Evolutionary conservation across 2,888 invertebrate genomes (phyloP).

Genomic region (Gandaritis pyraliata): DNA sequence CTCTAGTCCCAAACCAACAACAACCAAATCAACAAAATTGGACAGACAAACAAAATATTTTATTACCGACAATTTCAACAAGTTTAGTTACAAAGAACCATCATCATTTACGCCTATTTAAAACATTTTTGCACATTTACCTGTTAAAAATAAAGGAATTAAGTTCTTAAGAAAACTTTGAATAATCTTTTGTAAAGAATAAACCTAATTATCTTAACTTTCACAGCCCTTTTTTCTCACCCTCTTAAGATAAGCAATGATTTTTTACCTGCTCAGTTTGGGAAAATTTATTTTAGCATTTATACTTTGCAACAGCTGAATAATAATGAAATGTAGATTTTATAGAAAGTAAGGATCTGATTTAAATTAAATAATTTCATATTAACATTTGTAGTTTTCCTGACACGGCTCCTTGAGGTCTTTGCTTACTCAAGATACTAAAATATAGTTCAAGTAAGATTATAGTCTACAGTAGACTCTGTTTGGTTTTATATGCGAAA

Average conservation of each 20-base stretch:
- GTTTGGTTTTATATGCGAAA: too few relatives aligned
- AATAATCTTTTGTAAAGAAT: slow-evolving; percentile 16
- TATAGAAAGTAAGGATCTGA: background rate
- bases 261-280: slow-evolving; percentile 26
- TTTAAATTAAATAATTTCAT: too few relatives aligned
- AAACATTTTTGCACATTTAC: slow-evolving; percentile 11
- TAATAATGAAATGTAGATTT: slow-evolving; percentile 16
- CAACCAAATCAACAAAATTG: too few relatives aligned
- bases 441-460: too few relatives aligned
- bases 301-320: slow-evolving; percentile 17
- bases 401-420: too few relatives aligned
- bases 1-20: too few relatives aligned
- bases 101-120: background rate
- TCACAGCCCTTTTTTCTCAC: slow-evolving; percentile 16
- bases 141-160: slow-evolving; percentile 8
- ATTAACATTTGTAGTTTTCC: too few relatives aligned
- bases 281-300: slow-evolving; percentile 23
- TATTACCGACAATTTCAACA: too few relatives aligned
- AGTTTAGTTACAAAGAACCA: background rate
- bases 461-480: too few relatives aligned
- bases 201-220: slow-evolving; percentile 28
- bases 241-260: slow-evolving; percentile 25
- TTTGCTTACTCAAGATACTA: too few relatives aligned
- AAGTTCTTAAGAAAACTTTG: slow-evolving; percentile 15
- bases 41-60: too few relatives aligned